These are phyloP conservation scores for Thecophora atra DNA, from an alignment of 2,888 invertebrate genomes.

Conservation along the genomic window DNA sequence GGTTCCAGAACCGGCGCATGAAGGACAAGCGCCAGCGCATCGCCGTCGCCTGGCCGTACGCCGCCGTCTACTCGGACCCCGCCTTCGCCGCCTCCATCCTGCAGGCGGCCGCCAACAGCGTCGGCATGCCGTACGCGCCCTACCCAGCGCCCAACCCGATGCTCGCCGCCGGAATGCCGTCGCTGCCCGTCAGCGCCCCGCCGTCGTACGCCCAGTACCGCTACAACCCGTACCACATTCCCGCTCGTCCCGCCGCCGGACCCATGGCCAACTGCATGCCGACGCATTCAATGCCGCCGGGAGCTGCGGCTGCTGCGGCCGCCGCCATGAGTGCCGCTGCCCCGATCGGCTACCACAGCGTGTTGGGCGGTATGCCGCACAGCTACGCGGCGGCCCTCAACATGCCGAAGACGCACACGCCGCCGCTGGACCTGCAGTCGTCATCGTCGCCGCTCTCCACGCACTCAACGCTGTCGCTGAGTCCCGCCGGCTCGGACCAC, in stretches of 20 bases:
- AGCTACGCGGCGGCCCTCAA: constrained; percentile 50
- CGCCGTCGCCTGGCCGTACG: constrained; percentile 95
- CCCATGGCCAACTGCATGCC: constrained; percentile 51
- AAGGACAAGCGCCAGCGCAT: constrained; percentile 95
- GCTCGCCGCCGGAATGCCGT: constrained; percentile 67
- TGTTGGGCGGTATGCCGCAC: constrained; percentile 57
- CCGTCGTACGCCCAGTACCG: constrained; percentile 62
- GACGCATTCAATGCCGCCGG: constrained; percentile 24
- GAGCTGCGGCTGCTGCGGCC: constrained; percentile 46
- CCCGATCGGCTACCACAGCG: constrained; percentile 48
- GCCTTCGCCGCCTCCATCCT: constrained; percentile 91
- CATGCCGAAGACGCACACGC: constrained; percentile 63
- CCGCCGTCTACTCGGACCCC: constrained; percentile 93
- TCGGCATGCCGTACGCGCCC: constrained; percentile 73
- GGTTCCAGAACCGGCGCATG: constrained; percentile 77
- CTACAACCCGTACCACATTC: constrained; percentile 69
- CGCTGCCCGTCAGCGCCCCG: constrained; percentile 67
- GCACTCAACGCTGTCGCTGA: constrained; percentile 62
- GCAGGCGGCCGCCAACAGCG: constrained; percentile 85
- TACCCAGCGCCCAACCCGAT: constrained; percentile 64
- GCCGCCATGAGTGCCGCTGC: constrained; percentile 54
- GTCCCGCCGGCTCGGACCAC: constrained; percentile 65
- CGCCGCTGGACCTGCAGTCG: constrained; percentile 65
- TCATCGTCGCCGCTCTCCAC: constrained; percentile 63
- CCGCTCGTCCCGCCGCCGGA: constrained; percentile 66